Evolutionary conservation across 2,888 invertebrate species (phyloP), one percentile per base, ranked within the genome.

Genomic region (Oithona nana): DNA sequence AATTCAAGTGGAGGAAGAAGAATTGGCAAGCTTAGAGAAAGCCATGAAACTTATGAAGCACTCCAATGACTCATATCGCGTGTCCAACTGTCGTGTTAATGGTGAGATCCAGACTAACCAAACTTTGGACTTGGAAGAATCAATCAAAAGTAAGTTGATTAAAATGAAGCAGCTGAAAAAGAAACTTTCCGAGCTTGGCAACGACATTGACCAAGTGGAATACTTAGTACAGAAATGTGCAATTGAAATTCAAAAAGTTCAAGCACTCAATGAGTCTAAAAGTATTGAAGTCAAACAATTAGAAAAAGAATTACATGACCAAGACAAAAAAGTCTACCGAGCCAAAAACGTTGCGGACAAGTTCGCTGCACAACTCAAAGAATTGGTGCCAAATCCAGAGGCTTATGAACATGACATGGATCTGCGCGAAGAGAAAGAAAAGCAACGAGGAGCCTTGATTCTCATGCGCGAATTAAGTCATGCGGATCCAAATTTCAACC

Each of bases 41-140:
- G 26, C 54, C 24, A 54, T 54, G 54, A 26, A 20, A 6, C 26
- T 54, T 3, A 20, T 54, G 6, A 20, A 26, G 26, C 20, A 26
- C 26, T 54, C 54, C 54, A 54, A 54, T 54, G 54, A 54, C 54
- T 24, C 22, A 54, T 54, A 54, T 26, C 54, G 54, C 16, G 54
- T 26, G 13, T 24, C 20, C 26, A 3, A 54, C 26, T 22, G 22
- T 24, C 20, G 54, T 16, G 24, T 16, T 24, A 26, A 20, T 26
- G 26, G 2, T 16, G 6, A 11, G 16, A 26, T 39, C 39, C 16
- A 54, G 13, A 24, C 20, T 54, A 26, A 54, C 3, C 24, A 54
- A 24, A 26, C 26, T 24, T 16, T 20, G 3, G 24, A 54, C 13
- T 3, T 54, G 3, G 24, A 54, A 54, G 24, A 20, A 4, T 24